Conservation (phyloP, 1,140 invertebrate genomes). For the Aethina tumida region DNA sequence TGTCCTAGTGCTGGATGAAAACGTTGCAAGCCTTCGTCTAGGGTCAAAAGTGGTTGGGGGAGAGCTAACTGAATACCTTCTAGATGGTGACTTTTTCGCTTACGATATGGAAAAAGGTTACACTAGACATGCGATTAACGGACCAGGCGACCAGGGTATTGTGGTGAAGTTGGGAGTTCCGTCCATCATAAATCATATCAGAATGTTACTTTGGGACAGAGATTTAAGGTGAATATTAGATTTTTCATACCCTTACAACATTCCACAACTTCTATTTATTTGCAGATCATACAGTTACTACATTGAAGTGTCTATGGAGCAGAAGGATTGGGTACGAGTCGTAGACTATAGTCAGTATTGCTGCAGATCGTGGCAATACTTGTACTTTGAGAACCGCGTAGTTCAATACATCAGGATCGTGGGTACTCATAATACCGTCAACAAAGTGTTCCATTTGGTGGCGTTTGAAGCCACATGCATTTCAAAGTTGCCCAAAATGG, state of each 20-base stretch:
- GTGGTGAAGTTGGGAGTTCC: slow-evolving; percentile 77
- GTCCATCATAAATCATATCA: slow-evolving; percentile 89
- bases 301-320: slow-evolving; percentile 93
- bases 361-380: slow-evolving; percentile 93
- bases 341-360: slow-evolving; percentile 85
- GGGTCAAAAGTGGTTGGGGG: slow-evolving; percentile 77
- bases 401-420: slow-evolving; percentile 84
- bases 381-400: slow-evolving; percentile 85
- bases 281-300: slow-evolving; percentile 89
- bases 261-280: slow-evolving; percentile 15
- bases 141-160: slow-evolving; percentile 69
- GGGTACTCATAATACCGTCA: slow-evolving; percentile 92
- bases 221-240: slow-evolving; percentile 59
- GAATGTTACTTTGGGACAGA: slow-evolving; percentile 88
- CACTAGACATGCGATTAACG: slow-evolving; percentile 85
- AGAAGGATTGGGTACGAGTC: slow-evolving; percentile 88
- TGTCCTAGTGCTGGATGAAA: slow-evolving; percentile 79
- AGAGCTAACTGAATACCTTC: slow-evolving; percentile 74
- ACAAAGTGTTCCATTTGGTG: slow-evolving; percentile 91
- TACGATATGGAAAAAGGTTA: slow-evolving; percentile 91
- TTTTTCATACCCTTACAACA: background rate
- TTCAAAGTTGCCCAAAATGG: slow-evolving; percentile 60
- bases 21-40: slow-evolving; percentile 70
- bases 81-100: slow-evolving; percentile 78
- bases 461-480: slow-evolving; percentile 84